Evolutionary conservation across 2,888 invertebrate species (phyloP), one percentile per base, ranked within the genome.

Genomic region (Sinotaia quadrata): DNA sequence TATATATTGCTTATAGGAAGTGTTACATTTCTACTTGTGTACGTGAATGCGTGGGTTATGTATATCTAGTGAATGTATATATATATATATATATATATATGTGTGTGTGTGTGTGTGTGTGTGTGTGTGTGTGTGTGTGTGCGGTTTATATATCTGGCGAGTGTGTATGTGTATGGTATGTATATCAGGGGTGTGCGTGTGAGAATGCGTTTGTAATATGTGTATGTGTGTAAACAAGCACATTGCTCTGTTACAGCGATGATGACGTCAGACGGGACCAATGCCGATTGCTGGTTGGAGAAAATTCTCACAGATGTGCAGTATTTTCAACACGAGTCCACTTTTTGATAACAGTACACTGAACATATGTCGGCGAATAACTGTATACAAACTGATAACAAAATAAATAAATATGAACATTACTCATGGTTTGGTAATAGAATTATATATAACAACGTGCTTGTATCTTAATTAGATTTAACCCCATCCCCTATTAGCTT

Each of bases 111-210:
- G 41, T 41, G 41, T 41, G 41, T 41, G 41, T 41, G 41, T 41
- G 41, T 41, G 41, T 41, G 41, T 41, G 41, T 41, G 41, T 41
- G 41, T 41, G 41, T 41, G 41, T 41, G 41, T 41, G 41, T 41
- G 41, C 18, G 41, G 8, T 10, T 41, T 10, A 12, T 10, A 12
- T 10, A 12, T 10, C 18, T 10, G 8, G 41, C 18, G 41, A 41
- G 41, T 41, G 41, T 41, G 41, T 41, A 18, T 12, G 41, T 15
- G 41, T 41, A 41, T 41, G 41, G n/a, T n/a, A n/a, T n/a, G n/a
- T 41, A 41, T 41, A 10, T 10, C 41, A 41, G 41, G 41, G 8
- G 41, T 41, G 41, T 41, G 41, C 18, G 41, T 41, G 41, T 41
- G 41, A 12, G 41, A 12, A 18, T 41, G 41, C 18, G 41, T 41